Evolutionary conservation across 2,888 invertebrate genomes (phyloP).

Genomic region (Unio delphinus): DNA sequence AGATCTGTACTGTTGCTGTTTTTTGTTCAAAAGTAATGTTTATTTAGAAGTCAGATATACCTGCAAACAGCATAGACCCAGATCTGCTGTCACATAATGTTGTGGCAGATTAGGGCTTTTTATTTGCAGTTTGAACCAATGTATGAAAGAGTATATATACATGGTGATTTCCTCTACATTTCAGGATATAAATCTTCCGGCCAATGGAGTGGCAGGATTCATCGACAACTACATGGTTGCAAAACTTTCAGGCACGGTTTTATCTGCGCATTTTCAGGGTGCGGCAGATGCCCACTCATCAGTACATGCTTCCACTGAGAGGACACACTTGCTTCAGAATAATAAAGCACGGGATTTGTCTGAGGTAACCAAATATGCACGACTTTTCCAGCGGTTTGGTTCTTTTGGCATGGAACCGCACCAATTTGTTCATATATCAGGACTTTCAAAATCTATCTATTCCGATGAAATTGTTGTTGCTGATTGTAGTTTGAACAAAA

Average conservation of each 20-base stretch:
- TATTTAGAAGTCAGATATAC: too few species aligned
- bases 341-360: not conserved
- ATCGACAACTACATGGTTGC: conserved; percentile 52
- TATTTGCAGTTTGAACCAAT: too few species aligned
- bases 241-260: conserved; percentile 37
- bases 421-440: conserved; percentile 40
- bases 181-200: conserved; percentile 42
- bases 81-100: too few species aligned
- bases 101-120: too few species aligned
- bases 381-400: conserved; percentile 32
- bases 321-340: conserved; percentile 16
- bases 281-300: not conserved
- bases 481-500: conserved; percentile 44
- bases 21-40: too few species aligned
- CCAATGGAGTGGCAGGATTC: conserved; percentile 43
- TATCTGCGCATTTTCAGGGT: not conserved
- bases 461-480: conserved; percentile 42
- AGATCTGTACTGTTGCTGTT: too few species aligned
- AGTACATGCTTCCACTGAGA: conserved; percentile 6
- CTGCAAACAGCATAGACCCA: too few species aligned
- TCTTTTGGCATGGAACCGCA: conserved; percentile 35
- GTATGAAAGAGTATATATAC: not conserved
- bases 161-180: conserved; percentile 10
- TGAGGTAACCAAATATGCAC: too few species aligned
- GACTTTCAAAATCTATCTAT: conserved; percentile 33